Percentiles rank a stretch among this genome's conserved stretches.
phyloP scores from a whole-genome alignment of 2,113 vertebrate species.

The Redunca redunca region DNA sequence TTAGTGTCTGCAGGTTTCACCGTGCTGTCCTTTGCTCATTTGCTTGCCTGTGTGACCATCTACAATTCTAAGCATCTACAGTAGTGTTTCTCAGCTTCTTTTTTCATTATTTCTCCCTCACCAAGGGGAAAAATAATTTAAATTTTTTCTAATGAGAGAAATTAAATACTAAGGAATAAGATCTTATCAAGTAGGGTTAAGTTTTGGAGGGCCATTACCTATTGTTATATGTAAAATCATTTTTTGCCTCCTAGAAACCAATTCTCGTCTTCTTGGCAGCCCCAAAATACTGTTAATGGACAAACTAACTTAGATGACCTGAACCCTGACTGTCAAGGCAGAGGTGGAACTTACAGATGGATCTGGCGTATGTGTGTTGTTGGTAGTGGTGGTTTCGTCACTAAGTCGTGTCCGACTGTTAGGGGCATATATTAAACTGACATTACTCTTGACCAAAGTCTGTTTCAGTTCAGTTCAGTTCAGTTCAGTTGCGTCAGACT shows the following conservation, averaged over 20 bases:
- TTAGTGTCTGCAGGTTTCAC: background rate
- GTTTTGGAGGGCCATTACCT: background rate
- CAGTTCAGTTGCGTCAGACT: accelerated
- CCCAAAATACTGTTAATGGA: background rate
- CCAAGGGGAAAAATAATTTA: background rate
- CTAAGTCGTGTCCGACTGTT: background rate
- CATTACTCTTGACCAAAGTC: background rate
- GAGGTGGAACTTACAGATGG: background rate
- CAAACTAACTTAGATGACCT: background rate
- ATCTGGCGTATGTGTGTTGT: background rate
- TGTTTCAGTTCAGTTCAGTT: background rate
- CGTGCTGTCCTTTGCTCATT: background rate
- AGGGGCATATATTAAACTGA: background rate
- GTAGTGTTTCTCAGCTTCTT: background rate
- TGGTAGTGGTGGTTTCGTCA: background rate
- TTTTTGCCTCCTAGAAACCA: background rate
- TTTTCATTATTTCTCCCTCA: background rate
- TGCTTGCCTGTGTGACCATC: background rate
- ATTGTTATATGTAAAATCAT: background rate
- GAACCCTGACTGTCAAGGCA: background rate
- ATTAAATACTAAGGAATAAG: constrained; percentile 26
- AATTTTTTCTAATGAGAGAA: constrained; percentile 22
- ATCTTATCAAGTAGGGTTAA: background rate
- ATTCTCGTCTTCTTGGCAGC: background rate
- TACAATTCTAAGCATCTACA: background rate